Conservation (phyloP, 2,888 invertebrate genomes). For the Lysandra bellargus region DNA sequence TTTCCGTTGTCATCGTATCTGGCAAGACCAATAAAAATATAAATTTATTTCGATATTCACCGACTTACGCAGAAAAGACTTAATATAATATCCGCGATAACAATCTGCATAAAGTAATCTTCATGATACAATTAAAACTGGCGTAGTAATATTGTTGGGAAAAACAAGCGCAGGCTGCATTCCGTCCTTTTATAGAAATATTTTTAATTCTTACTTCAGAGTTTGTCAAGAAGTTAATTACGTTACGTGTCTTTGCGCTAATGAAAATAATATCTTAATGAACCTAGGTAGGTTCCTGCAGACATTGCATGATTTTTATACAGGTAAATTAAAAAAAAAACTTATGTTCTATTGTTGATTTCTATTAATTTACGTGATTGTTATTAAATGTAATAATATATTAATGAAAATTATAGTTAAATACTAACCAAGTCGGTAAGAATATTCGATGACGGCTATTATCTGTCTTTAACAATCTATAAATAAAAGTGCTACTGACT, state of each 20-base stretch:
- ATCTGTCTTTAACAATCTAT: no score
- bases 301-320: no score
- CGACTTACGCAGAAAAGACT: conserved; percentile 39
- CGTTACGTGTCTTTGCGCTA: not conserved
- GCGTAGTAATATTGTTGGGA: conserved; percentile 1
- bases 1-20: conserved; percentile 25
- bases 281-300: not conserved
- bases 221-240: conserved; percentile 14
- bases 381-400: no score
- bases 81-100: conserved; percentile 31
- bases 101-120: conserved; percentile 27
- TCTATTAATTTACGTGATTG: no score
- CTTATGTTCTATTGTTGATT: no score
- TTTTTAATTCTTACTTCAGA: conserved; percentile 2
- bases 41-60: conserved; percentile 42
- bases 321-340: no score
- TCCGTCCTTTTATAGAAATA: not conserved
- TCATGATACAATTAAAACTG: conserved; percentile 29
- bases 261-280: not conserved
- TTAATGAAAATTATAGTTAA: no score
- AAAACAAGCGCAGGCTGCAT: conserved; percentile 17
- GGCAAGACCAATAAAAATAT: conserved; percentile 41
- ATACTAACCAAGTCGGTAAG: no score
- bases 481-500: not conserved
- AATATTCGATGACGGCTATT: no score